These are phyloP conservation scores for Leiothrix lutea DNA, from an alignment of 2,113 vertebrate species.

Conservation along the genomic window DNA sequence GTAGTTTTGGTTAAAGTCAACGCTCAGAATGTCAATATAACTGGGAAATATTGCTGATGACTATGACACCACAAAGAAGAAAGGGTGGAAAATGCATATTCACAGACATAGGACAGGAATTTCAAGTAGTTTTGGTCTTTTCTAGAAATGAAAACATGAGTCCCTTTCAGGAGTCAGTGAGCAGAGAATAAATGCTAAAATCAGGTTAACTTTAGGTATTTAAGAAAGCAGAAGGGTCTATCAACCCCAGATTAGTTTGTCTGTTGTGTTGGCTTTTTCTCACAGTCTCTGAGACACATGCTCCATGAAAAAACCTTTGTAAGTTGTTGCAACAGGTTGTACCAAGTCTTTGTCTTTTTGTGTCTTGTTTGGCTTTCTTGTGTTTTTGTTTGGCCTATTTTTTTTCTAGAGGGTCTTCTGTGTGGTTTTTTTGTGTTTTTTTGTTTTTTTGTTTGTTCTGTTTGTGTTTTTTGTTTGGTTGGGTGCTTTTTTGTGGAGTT, in stretches of 20 bases:
- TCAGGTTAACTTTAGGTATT: not conserved
- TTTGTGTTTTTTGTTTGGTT: not conserved
- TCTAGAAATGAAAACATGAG: not conserved
- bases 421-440: fast-evolving
- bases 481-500: too few species aligned
- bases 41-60: not conserved
- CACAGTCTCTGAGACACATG: not conserved
- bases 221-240: not conserved
- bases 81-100: not conserved
- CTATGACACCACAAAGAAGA: not conserved
- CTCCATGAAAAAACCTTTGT: not conserved
- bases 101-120: not conserved
- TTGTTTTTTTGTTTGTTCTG: not conserved
- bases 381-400: not conserved
- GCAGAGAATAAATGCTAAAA: not conserved
- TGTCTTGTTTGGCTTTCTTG: not conserved
- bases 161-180: not conserved
- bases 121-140: not conserved
- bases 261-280: not conserved
- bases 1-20: not conserved
- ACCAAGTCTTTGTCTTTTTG: not conserved
- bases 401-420: not conserved
- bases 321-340: fast-evolving
- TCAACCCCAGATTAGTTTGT: not conserved
- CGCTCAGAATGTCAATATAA: not conserved